Evolutionary conservation across 2,888 invertebrate species (phyloP).

Genomic region (Rotaria magnacalcarata): DNA sequence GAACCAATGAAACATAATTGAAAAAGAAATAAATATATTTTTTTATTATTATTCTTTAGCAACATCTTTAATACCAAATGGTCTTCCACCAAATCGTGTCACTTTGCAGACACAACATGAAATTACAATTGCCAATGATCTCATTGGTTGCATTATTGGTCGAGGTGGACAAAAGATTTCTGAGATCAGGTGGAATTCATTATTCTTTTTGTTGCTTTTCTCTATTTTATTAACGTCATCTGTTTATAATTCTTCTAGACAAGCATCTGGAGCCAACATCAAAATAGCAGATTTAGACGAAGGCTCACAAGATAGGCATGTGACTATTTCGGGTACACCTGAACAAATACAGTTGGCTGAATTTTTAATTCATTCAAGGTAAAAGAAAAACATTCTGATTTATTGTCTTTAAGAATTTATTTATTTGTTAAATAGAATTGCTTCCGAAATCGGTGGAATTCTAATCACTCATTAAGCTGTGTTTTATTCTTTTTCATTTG

Average conservation of each 20-base stretch:
- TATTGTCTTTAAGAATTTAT: too few relatives aligned
- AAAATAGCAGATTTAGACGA: conserved; percentile 98
- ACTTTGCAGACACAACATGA: conserved; percentile 64
- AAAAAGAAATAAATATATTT: background rate
- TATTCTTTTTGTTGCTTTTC: background rate
- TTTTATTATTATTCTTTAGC: background rate
- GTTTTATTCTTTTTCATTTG: background rate
- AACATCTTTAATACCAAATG: conserved; percentile 42
- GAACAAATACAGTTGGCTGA: conserved; percentile 94
- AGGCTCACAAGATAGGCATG: conserved; percentile 79
- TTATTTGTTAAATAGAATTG: conserved; percentile 37
- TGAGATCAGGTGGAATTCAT: conserved; percentile 71
- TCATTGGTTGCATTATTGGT: conserved; percentile 96
- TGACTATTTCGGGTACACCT: conserved; percentile 92
- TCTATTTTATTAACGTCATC: background rate
- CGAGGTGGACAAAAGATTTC: conserved; percentile 97
- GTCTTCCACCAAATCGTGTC: conserved; percentile 26
- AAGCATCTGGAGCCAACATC: conserved; percentile 94
- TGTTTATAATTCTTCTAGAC: conserved; percentile 62
- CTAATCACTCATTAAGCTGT: conserved; percentile 41
- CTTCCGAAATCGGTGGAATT: conserved; percentile 45
- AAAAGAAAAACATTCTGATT: background rate
- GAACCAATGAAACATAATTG: background rate
- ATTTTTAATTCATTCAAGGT: conserved; percentile 99
- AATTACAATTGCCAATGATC: conserved; percentile 95